Evolutionary conservation across 2,797 vertebrate genomes (phyloP).

Genomic region (Avahi laniger): DNA sequence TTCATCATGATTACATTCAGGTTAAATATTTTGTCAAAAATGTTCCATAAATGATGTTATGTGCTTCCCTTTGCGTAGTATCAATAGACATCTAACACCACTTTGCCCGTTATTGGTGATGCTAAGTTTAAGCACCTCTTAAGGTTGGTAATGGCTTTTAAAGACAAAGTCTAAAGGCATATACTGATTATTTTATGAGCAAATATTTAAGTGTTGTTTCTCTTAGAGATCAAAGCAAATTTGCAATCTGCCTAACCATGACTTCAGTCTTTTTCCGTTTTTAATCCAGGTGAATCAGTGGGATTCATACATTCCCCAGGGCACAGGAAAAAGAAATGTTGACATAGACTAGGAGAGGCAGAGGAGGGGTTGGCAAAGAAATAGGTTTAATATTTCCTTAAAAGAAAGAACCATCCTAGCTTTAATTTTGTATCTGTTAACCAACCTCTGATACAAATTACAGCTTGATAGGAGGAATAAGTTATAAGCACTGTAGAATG

Average conservation of each 20-base stretch:
- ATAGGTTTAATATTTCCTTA: neutral
- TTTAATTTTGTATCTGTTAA: neutral
- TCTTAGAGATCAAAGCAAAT: neutral
- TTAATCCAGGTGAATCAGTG: neutral
- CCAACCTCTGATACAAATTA: neutral
- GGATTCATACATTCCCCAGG: neutral
- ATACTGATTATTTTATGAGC: slow-evolving; percentile 2
- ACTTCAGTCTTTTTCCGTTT: neutral
- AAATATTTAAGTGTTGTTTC: slow-evolving; percentile 33
- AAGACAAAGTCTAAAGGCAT: neutral
- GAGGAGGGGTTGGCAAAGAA: neutral
- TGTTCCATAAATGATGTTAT: too few relatives aligned
- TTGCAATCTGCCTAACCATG: neutral
- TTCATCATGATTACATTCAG: neutral
- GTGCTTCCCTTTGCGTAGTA: neutral
- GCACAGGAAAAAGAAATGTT: neutral
- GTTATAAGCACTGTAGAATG: neutral
- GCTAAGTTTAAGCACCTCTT: neutral
- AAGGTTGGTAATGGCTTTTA: slow-evolving; percentile 30
- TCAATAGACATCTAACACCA: neutral
- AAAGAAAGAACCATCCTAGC: neutral
- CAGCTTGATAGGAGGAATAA: neutral
- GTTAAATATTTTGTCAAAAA: neutral
- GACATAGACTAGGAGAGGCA: neutral
- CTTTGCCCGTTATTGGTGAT: neutral